Conservation (phyloP, 2,888 invertebrate species). For the Xanthia icteritia region DNA sequence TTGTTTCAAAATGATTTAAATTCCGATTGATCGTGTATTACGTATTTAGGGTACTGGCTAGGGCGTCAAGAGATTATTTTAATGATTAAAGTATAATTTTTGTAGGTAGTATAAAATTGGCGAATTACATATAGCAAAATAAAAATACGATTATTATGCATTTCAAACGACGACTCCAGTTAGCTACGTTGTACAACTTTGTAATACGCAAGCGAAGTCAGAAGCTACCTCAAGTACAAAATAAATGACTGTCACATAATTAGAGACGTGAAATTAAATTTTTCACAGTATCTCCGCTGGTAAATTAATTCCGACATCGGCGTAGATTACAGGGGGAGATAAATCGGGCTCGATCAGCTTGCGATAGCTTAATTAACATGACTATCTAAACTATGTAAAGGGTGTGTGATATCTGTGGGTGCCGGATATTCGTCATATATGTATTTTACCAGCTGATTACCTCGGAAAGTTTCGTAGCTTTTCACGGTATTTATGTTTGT, state of each 20-base stretch:
- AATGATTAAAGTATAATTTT: not conserved
- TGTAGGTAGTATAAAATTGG: not conserved
- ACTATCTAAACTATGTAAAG: constrained; percentile 61
- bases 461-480: not conserved
- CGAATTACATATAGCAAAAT: not conserved
- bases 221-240: constrained; percentile 7
- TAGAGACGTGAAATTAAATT: constrained; percentile 49
- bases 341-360: constrained; percentile 65
- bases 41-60: too few species aligned
- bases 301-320: constrained; percentile 67
- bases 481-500: not conserved
- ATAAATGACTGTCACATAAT: constrained; percentile 32
- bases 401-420: constrained; percentile 4
- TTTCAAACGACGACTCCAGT: too few species aligned
- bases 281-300: constrained; percentile 49
- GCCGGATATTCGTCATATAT: not conserved
- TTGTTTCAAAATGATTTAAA: too few species aligned
- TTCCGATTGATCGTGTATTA: too few species aligned
- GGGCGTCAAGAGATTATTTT: not conserved
- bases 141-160: not conserved
- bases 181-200: not conserved
- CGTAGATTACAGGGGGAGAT: constrained; percentile 71
- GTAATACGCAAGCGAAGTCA: not conserved
- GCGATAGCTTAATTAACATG: constrained; percentile 72
- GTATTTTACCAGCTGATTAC: not conserved